Evolutionary conservation across 2,113 vertebrate genomes (phyloP).

Genomic region (Campylomormyrus numenius): DNA sequence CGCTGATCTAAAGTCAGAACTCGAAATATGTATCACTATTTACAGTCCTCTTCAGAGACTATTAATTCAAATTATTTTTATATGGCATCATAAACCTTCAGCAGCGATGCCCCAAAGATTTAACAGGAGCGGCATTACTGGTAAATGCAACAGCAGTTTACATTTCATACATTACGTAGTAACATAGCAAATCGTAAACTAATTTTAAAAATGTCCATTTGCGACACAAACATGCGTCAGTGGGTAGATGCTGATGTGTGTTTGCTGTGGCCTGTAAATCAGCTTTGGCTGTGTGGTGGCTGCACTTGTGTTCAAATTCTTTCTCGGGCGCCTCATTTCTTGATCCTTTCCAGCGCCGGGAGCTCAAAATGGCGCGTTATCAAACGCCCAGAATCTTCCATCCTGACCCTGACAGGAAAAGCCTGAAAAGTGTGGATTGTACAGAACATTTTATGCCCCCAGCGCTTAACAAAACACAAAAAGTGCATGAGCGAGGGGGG

Average conservation of each 20-base stretch:
- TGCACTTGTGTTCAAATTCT: not conserved
- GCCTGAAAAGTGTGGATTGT: not conserved
- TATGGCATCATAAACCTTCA: not conserved
- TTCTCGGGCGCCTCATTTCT: not conserved
- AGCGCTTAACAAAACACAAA: not conserved
- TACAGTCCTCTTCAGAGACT: not conserved
- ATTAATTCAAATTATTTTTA: not conserved
- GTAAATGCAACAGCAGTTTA: not conserved
- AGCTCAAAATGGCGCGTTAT: not conserved
- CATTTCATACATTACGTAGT: not conserved
- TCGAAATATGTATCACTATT: not conserved
- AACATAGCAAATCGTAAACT: not conserved
- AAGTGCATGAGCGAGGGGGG: constrained; percentile 1
- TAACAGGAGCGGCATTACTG: not conserved
- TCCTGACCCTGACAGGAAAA: not conserved
- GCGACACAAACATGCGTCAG: not conserved
- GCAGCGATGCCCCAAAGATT: not conserved
- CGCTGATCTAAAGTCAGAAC: not conserved
- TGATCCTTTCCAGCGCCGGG: not conserved
- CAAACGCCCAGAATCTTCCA: not conserved
- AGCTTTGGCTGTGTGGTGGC: not conserved
- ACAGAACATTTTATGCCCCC: not conserved
- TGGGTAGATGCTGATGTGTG: not conserved
- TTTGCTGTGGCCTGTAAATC: not conserved
- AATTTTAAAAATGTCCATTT: not conserved